Percentiles rank a stretch among this genome's conserved stretches.
Conservation (phyloP, 2,888 invertebrate species). For the Amblyjoppa proteus region DNA sequence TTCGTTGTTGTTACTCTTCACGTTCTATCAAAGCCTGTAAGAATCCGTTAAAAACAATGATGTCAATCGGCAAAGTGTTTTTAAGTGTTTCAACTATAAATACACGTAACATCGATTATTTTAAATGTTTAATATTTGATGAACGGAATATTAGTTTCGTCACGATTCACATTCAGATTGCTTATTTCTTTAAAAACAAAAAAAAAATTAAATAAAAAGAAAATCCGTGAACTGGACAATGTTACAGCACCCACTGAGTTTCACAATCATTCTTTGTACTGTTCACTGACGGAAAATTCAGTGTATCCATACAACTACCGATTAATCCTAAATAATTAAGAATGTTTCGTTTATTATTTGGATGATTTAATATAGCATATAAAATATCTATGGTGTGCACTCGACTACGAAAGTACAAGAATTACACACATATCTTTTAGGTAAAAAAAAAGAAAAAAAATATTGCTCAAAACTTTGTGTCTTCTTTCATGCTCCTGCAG, state of each 20-base stretch:
- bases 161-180: background rate
- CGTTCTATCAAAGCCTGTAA: background rate
- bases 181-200: background rate
- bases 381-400: constrained; percentile 14
- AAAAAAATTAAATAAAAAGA: background rate
- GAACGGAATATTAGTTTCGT: constrained; percentile 9
- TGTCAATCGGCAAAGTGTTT: constrained; percentile 22
- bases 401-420: constrained; percentile 6
- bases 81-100: constrained; percentile 6
- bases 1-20: constrained; percentile 1
- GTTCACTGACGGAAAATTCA: constrained; percentile 52
- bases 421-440: constrained; percentile 8
- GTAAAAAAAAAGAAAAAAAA: background rate
- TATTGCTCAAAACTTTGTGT: constrained; percentile 9
- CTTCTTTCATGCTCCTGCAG: constrained; percentile 20
- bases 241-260: constrained; percentile 17
- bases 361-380: constrained; percentile 19
- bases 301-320: constrained; percentile 20
- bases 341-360: constrained; percentile 35
- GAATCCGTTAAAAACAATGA: constrained; percentile 17
- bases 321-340: constrained; percentile 27
- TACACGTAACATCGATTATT: constrained; percentile 24
- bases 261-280: constrained; percentile 64
- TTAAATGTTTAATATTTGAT: background rate
- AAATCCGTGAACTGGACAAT: constrained; percentile 2